Base-by-base conservation (phyloP, 1,140 invertebrate genomes). In the Cydia splendana region DNA sequence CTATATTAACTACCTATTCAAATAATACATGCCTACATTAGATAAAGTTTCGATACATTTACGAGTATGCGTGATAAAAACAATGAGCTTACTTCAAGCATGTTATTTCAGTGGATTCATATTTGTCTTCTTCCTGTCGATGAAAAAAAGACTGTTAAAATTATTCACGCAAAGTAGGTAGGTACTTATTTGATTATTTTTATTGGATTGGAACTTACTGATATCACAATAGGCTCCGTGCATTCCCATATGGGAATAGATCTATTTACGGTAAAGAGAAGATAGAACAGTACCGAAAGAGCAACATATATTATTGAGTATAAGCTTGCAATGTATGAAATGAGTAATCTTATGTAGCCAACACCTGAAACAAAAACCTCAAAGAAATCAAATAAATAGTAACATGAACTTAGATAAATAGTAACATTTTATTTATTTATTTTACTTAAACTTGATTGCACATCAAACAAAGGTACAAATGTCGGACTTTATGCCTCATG, bases 231-330 rank as follows among this genome's bases (percentile, higher is more conserved):
- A 42, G 84, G 74, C 1, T 87, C 84, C 48, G 83, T 82, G 80
- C 95, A 95, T 78, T 94, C 94, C 65, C 77, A 78, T 80, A 94
- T 94, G 3, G 94, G 93, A 45, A 94, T 82, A 1, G 92, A 87
- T 77, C 93, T 93, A 77, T 92, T 94, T 12, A 92, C 62, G 7
- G 93, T 92, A 91, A 94, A 95, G 12, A 95, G 86, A 42, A 94
- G 88, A 79, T 94, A 94, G 51, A 94, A 93, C 20, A 62, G 57
- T 5, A 93, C 77, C 4, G 93, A 88, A 30, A 95, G 82, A 0
- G 93, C 92, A 81, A 95, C 90, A 73, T 95, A 93, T 4, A 95
- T 84, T 10, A 93, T 90, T 75, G 94, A 94, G 79, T 95, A 95
- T 2, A 94, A 78, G 30, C 93, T 86, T 6, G 93, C 81, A 4